phyloP scores from a whole-genome alignment of 2,113 vertebrate genomes.

The Carassius auratus region DNA sequence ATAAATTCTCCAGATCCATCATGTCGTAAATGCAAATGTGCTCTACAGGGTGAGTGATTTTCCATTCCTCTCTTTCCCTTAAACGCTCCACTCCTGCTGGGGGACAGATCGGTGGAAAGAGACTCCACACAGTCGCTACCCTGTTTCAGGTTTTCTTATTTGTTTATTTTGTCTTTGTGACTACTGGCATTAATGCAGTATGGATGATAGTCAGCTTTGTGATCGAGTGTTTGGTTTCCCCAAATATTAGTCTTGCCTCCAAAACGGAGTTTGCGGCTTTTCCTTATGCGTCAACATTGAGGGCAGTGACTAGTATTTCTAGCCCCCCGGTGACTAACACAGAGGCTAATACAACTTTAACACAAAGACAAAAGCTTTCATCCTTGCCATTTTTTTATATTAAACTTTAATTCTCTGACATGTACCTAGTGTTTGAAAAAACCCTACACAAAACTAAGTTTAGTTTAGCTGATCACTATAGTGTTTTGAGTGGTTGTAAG shows the following conservation, averaged over 20 bases:
- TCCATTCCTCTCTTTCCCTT: constrained; percentile 20
- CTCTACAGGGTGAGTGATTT: not conserved
- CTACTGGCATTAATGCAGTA: constrained; percentile 1
- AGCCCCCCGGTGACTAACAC: constrained; percentile 2
- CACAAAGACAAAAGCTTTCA: constrained; percentile 7
- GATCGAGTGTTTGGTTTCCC: constrained; percentile 10
- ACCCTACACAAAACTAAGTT: too few species aligned
- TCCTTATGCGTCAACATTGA: not conserved
- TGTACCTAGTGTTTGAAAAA: not conserved
- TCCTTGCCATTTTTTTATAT: not conserved
- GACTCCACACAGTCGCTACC: not conserved
- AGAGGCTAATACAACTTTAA: not conserved
- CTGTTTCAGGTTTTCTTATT: not conserved
- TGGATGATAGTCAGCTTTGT: constrained; percentile 20
- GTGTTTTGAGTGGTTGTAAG: not conserved
- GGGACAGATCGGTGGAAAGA: not conserved
- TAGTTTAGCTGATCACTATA: not conserved
- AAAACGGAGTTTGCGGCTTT: constrained; percentile 19
- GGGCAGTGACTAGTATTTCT: not conserved
- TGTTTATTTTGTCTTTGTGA: constrained; percentile 4
- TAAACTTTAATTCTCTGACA: not conserved
- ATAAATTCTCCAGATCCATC: constrained; percentile 7
- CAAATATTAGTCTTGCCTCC: constrained; percentile 12
- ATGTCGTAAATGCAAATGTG: constrained; percentile 18
- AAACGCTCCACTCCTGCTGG: not conserved